These are phyloP conservation scores for Lepidocyrtoides sp. DNA, from an alignment of 2,888 invertebrate genomes.

Conservation along the genomic window DNA sequence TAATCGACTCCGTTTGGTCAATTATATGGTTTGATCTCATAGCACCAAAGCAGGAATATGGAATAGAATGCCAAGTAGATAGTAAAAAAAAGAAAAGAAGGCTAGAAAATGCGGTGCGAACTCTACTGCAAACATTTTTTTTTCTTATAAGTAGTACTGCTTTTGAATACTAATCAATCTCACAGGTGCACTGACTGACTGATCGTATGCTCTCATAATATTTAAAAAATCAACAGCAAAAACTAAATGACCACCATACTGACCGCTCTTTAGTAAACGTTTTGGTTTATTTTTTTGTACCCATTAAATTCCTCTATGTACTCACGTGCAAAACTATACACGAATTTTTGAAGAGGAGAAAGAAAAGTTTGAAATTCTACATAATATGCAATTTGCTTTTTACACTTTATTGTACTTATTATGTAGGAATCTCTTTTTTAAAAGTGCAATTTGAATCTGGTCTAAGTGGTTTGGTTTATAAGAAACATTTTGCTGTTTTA, in stretches of 20 bases:
- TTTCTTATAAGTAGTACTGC: slow-evolving; percentile 8
- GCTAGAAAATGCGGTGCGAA: slow-evolving; percentile 47
- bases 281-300: slow-evolving; percentile 18
- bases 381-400: slow-evolving; percentile 6
- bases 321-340: slow-evolving; percentile 45
- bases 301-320: slow-evolving; percentile 11
- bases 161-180: slow-evolving; percentile 64
- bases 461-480: not conserved
- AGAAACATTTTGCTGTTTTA: not conserved
- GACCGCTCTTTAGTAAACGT: not conserved
- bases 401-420: slow-evolving; percentile 43
- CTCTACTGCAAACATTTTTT: slow-evolving; percentile 40
- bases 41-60: not conserved
- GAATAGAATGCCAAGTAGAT: slow-evolving; percentile 32
- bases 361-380: not conserved
- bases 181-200: slow-evolving; percentile 44
- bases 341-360: not conserved
- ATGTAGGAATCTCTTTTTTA: slow-evolving; percentile 3
- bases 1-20: not conserved
- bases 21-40: slow-evolving; percentile 30
- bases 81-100: not conserved
- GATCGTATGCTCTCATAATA: slow-evolving; percentile 49
- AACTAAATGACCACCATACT: slow-evolving; percentile 12
- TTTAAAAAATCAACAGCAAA: slow-evolving; percentile 52
- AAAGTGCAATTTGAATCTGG: slow-evolving; percentile 34